These are phyloP conservation scores for Copsychus sechellarum DNA, from an alignment of 2,113 vertebrate genomes.

Conservation along the genomic window DNA sequence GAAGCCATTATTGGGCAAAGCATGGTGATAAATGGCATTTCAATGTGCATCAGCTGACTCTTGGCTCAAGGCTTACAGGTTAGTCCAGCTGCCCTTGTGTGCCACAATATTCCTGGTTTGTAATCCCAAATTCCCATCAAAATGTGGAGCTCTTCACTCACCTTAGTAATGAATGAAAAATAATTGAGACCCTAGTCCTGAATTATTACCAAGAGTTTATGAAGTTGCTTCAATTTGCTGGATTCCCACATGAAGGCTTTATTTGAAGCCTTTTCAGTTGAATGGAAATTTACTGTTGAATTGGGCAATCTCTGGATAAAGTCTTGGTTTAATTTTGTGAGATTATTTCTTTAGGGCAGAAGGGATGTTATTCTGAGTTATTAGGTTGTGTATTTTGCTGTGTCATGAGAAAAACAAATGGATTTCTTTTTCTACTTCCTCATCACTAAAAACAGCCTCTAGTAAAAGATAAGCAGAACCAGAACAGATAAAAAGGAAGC, in stretches of 20 bases:
- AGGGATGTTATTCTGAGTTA: slow-evolving; percentile 58
- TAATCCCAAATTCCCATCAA: background rate
- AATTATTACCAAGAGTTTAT: background rate
- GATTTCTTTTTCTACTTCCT: slow-evolving; percentile 62
- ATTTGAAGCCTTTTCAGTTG: background rate
- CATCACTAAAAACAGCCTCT: slow-evolving; percentile 51
- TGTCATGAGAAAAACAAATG: slow-evolving; percentile 57
- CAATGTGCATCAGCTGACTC: accelerated
- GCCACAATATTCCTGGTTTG: background rate
- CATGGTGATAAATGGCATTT: background rate
- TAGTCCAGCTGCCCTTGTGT: background rate
- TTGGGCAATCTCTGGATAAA: slow-evolving; percentile 43
- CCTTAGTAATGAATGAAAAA: background rate
- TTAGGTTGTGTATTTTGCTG: slow-evolving; percentile 40
- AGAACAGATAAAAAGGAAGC: slow-evolving; percentile 56
- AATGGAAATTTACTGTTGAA: slow-evolving; percentile 44
- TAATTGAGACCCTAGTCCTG: background rate
- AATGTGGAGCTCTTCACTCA: background rate
- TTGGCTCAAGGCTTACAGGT: background rate
- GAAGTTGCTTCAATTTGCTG: background rate
- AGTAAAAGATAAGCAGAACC: slow-evolving; percentile 58
- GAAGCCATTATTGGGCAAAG: background rate
- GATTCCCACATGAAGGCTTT: slow-evolving; percentile 10
- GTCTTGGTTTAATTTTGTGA: slow-evolving; percentile 54
- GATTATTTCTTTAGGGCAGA: slow-evolving; percentile 61